Base-by-base conservation (phyloP, 92 coral and sea anemone species). In the Epizoanthus illoricatus region DNA sequence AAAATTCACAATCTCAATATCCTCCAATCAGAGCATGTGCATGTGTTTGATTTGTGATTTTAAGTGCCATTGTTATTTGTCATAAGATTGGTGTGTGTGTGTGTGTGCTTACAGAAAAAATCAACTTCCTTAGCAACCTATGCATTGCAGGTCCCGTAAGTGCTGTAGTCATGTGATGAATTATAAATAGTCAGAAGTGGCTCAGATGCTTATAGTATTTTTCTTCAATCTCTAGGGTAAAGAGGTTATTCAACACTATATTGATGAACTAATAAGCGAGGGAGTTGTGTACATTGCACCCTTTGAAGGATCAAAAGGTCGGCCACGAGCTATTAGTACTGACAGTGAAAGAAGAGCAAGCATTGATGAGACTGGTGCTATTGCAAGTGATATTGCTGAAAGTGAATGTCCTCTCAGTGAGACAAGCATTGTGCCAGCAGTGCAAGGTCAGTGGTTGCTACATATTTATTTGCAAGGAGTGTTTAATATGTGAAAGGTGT, bases 191-290 rank as follows among this genome's bases (percentile, higher is more conserved):
- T 23, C 10, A 19, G 68, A 4, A 7, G n/a, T 63, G 36, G 21
- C 2, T 63, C 36, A 19, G 13, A 20, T 63, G 36, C 19, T 62
- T 85, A 73, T 24, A 9, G 33, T 10, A 58, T 12, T 13, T 86
- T 10, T 28, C 59, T n/a, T 75, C 23, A 55, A 36, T 71, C 84
- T 23, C 7, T 52, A 96, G 99, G 99, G 99, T 49, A 96, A 96
- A 85, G 99, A 96, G 75, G 94, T 96, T 49, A 96, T 96, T 45
- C 98, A 96, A 52, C 81, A 91, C 76, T 96, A 96, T 82, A 96
- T 96, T 75, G 99, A 96, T 79, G 99, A 96, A 84, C 70, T 96
- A 20, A 93, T 91, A 5, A 88, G 84, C 54, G 91, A 91, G 40
- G 99, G 99, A 2, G 87, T 96, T 21, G 84, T 92, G 5, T 84